These are phyloP conservation scores for Lates calcarifer DNA, from an alignment of 2,113 vertebrate species.

Conservation along the genomic window DNA sequence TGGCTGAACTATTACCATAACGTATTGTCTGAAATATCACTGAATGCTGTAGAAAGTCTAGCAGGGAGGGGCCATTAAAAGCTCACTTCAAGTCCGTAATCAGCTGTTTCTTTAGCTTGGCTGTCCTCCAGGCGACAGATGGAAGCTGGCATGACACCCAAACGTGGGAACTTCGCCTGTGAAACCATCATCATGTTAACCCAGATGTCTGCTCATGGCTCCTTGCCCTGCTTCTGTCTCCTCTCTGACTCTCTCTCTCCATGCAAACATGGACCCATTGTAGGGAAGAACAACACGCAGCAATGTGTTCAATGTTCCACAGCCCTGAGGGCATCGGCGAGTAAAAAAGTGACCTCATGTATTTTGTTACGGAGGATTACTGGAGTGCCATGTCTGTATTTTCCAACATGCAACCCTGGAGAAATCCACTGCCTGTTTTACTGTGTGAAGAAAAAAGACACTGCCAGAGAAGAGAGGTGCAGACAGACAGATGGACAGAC, in stretches of 20 bases:
- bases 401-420: conserved; percentile 31
- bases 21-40: too few relatives aligned
- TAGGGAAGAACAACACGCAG: conserved; percentile 5
- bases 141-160: conserved; percentile 1
- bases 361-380: conserved; percentile 51
- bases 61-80: background rate
- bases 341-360: conserved; percentile 20
- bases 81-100: background rate
- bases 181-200: conserved; percentile 1
- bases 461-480: background rate
- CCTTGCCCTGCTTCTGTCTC: background rate
- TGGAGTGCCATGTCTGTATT: conserved; percentile 18
- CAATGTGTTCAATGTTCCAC: background rate
- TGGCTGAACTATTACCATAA: too few relatives aligned
- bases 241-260: background rate
- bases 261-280: background rate
- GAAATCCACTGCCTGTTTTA: conserved; percentile 39
- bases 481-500: conserved; percentile 44
- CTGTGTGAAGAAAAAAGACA: conserved; percentile 17
- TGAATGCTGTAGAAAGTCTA: too few relatives aligned
- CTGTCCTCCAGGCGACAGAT: conserved; percentile 5
- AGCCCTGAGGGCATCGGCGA: conserved; percentile 8
- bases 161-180: conserved; percentile 3
- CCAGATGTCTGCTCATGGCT: conserved; percentile 25
- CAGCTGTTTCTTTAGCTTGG: conserved; percentile 21